Conservation (phyloP, 2,888 invertebrate species). For the Parasteatoda lunata region DNA sequence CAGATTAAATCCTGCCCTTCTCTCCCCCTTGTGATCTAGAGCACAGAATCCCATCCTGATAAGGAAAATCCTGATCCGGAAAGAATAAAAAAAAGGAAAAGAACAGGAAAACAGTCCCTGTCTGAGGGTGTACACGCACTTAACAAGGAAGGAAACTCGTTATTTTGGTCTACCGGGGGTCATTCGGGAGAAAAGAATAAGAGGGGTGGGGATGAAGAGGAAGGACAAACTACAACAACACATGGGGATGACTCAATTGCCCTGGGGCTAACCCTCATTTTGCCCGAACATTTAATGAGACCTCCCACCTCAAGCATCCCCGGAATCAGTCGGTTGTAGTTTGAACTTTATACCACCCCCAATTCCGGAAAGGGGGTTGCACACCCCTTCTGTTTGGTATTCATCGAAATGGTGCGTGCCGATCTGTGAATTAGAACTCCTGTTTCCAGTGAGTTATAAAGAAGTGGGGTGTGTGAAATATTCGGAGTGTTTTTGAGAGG, state of each 20-base stretch:
- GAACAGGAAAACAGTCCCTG: neutral
- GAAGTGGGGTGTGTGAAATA: neutral
- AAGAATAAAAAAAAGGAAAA: conserved; percentile 3
- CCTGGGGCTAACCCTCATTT: neutral
- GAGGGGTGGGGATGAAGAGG: conserved; percentile 5
- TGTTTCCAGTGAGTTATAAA: neutral
- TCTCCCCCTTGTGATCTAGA: neutral
- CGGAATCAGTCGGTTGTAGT: neutral
- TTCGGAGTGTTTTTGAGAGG: neutral
- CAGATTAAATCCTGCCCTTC: neutral
- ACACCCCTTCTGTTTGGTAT: neutral
- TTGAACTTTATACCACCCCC: neutral
- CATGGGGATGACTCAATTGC: conserved; percentile 21
- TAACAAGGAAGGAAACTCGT: conserved; percentile 41
- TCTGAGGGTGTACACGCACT: conserved; percentile 3
- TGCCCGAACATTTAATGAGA: conserved; percentile 3
- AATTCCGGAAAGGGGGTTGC: neutral
- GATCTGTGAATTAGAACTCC: neutral
- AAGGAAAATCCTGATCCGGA: conserved; percentile 8
- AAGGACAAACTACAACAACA: conserved; percentile 9
- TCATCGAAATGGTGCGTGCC: neutral
- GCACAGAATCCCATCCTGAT: neutral
- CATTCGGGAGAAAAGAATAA: conserved; percentile 26
- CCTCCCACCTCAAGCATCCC: conserved; percentile 2
- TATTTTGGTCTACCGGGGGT: conserved; percentile 19